Base-by-base conservation (phyloP, 1,140 invertebrate genomes). In the Cotesia typhae region DNA sequence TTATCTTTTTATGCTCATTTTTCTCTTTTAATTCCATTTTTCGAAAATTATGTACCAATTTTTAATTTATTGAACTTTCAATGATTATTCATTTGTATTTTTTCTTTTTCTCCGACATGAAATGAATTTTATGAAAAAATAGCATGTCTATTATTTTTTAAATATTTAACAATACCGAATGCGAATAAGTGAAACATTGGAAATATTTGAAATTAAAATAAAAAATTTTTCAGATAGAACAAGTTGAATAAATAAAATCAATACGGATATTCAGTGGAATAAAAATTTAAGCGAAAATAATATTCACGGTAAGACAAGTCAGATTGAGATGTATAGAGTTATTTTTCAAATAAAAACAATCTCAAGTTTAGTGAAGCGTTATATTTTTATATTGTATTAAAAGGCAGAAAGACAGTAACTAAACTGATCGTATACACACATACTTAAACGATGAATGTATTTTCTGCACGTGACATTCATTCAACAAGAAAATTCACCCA, bases 261-360 rank as follows among this genome's bases (percentile, higher is more conserved):
- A 47, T 47, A 47, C 41, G 60, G n/a, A 57, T 61, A 64, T 60
- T 73, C 68, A 52, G 60, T 63, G 67, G 51, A 73, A 74, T 67
- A 74, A 74, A 74, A 74, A 53, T 74, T 74, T 70, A 69, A 67
- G 59, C 67, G 67, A 74, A 17, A 74, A 66, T 53, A 74, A 47
- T 28, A 47, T 47, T 67, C 20, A 28, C 65, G 67, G 28, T 28
- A 59, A 28, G 67, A 63, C 59, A 28, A 35, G 57, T 68, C n/a
- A 35, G 6, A 61, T 59, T 28, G 28, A 28, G 28, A 51, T 53
- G 57, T 52, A 52, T 37, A 41, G 17, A 53, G n/a, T 17, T 67
- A 6, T 67, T 2, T 53, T 28, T 28, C 2, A 9, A 9, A 47
- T 6, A 47, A 47, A 9, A 41, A 41, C 0, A 60, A 53, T 20